These are phyloP conservation scores for Fistularia commersonii DNA, from an alignment of 2,797 vertebrate species.

Conservation along the genomic window DNA sequence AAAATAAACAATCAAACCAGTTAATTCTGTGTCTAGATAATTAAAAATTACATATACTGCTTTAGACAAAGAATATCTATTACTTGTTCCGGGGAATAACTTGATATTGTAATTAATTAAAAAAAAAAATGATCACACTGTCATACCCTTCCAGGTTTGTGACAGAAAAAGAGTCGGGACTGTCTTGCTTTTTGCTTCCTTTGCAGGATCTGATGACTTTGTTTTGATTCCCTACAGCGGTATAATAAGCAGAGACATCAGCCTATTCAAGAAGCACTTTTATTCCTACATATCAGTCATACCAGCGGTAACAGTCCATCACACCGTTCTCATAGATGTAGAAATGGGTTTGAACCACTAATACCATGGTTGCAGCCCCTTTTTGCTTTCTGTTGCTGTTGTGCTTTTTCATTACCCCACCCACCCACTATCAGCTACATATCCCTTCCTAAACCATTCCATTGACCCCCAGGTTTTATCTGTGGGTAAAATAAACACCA, in stretches of 20 bases:
- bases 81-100: too few relatives aligned
- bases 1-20: too few relatives aligned
- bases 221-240: slow-evolving; percentile 74
- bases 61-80: too few relatives aligned
- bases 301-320: slow-evolving; percentile 76
- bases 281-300: slow-evolving; percentile 81
- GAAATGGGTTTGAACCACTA: slow-evolving; percentile 15
- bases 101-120: too few relatives aligned
- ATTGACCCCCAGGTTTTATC: too few relatives aligned
- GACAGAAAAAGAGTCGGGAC: not conserved
- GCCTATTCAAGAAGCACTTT: slow-evolving; percentile 81
- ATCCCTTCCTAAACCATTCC: not conserved
- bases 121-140: too few relatives aligned
- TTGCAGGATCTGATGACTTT: slow-evolving; percentile 28
- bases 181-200: slow-evolving; percentile 2
- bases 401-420: slow-evolving; percentile 7
- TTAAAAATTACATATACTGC: too few relatives aligned
- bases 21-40: too few relatives aligned
- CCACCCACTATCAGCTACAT: not conserved
- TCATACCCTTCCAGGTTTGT: too few relatives aligned
- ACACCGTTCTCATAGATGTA: slow-evolving; percentile 19
- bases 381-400: slow-evolving; percentile 10
- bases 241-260: slow-evolving; percentile 83
- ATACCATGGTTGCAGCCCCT: slow-evolving; percentile 9
- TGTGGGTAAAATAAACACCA: too few relatives aligned